Conservation (phyloP, 2,113 vertebrate genomes). For the Vireo altiloquus region DNA sequence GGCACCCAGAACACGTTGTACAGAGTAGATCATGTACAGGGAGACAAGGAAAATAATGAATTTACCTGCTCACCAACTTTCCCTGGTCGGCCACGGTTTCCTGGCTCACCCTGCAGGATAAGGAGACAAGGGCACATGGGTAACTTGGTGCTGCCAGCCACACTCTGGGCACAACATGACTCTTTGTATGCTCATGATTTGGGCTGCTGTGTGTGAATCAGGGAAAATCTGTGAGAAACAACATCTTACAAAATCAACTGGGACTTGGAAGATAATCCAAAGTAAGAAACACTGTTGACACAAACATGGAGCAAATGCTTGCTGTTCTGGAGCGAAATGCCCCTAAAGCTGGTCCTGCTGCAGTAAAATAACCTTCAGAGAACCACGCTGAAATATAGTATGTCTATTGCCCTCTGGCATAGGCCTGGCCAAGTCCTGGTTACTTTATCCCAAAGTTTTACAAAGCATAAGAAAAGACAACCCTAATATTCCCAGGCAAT, state of each 20-base stretch:
- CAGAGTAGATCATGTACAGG: neutral
- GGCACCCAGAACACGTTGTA: neutral
- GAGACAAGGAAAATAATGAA: neutral
- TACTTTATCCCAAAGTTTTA: neutral
- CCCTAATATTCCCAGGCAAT: neutral
- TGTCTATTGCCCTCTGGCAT: neutral
- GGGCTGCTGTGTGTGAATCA: neutral
- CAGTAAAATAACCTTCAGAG: neutral
- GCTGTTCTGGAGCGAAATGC: neutral
- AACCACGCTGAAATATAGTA: neutral
- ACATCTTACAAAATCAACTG: neutral
- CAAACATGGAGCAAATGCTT: neutral
- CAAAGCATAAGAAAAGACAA: neutral
- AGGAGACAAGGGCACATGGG: neutral
- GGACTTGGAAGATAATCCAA: neutral
- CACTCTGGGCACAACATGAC: neutral
- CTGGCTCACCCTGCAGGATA: slow-evolving; percentile 85
- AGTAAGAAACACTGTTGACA: neutral
- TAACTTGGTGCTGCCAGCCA: neutral
- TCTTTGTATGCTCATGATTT: neutral
- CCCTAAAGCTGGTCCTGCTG: neutral
- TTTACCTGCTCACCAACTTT: slow-evolving; percentile 89
- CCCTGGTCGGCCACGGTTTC: slow-evolving; percentile 83
- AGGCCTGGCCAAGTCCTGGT: neutral
- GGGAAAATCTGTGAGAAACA: neutral